Conservation (phyloP, 2,888 invertebrate species). For the Parascotia fuliginaria region DNA sequence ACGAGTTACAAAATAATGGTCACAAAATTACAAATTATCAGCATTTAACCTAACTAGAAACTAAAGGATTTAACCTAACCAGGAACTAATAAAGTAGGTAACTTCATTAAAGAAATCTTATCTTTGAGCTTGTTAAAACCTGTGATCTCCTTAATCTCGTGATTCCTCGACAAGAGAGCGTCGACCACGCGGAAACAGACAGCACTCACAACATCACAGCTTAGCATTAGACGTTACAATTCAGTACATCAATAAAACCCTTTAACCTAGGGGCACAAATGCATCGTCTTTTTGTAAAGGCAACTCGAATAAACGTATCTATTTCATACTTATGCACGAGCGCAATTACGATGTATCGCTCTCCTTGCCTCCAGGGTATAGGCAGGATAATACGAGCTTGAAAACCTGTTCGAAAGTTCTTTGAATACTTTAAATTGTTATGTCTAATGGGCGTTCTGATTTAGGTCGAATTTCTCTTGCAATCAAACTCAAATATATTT, state of each 20-base stretch:
- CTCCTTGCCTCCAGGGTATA: conserved; percentile 18
- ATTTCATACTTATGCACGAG: conserved; percentile 17
- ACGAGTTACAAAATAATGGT: no score
- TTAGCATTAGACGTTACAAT: not conserved
- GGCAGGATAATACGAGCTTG: conserved; percentile 4
- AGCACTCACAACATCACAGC: not conserved
- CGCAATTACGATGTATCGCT: conserved; percentile 18
- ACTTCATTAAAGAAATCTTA: no score
- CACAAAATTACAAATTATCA: no score
- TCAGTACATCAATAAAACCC: not conserved
- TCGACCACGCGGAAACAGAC: no score
- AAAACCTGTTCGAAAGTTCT: not conserved
- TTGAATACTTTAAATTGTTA: not conserved
- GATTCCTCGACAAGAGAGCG: no score
- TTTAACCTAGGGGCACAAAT: not conserved
- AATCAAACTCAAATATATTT: no score
- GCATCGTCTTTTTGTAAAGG: not conserved
- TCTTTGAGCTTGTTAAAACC: no score
- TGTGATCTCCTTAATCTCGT: no score
- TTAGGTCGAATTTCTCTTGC: not conserved
- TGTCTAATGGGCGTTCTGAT: not conserved
- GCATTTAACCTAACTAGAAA: no score
- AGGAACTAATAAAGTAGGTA: no score
- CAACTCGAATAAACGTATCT: conserved; percentile 1
- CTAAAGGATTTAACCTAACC: no score